These are phyloP conservation scores for Anabacerthia variegaticeps DNA, from an alignment of 2,797 vertebrate genomes.

Conservation along the genomic window DNA sequence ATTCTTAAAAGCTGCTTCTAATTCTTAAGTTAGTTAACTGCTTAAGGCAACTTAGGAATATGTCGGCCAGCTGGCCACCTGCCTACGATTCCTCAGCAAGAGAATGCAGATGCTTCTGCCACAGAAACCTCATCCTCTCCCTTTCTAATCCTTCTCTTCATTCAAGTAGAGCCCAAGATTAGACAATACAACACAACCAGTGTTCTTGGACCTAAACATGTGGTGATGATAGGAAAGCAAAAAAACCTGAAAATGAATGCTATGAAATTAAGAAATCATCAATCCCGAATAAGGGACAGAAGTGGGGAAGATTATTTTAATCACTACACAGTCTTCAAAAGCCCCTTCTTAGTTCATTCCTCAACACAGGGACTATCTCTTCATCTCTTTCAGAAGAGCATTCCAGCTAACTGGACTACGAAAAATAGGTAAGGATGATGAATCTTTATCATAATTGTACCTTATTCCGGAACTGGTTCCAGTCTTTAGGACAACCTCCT, in stretches of 20 bases:
- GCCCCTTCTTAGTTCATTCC: not conserved
- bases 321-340: not conserved
- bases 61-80: not conserved
- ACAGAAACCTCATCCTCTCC: not conserved
- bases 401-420: not conserved
- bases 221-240: not conserved
- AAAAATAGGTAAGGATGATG: not conserved
- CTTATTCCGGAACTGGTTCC: conserved; percentile 87
- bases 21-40: not conserved
- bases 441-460: conserved; percentile 68
- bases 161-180: not conserved
- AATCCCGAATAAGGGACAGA: not conserved
- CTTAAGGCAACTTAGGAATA: not conserved
- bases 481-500: conserved; percentile 73
- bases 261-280: not conserved
- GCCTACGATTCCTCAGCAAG: not conserved
- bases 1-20: not conserved
- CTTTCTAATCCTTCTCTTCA: not conserved
- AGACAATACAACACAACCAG: not conserved
- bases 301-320: not conserved
- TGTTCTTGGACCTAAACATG: not conserved
- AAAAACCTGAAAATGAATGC: not conserved
- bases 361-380: not conserved
- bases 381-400: not conserved
- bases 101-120: not conserved